Percentiles rank a stretch among this genome's conserved stretches.
Conservation (phyloP, 2,113 vertebrate species). For the Delphinus delphis region DNA sequence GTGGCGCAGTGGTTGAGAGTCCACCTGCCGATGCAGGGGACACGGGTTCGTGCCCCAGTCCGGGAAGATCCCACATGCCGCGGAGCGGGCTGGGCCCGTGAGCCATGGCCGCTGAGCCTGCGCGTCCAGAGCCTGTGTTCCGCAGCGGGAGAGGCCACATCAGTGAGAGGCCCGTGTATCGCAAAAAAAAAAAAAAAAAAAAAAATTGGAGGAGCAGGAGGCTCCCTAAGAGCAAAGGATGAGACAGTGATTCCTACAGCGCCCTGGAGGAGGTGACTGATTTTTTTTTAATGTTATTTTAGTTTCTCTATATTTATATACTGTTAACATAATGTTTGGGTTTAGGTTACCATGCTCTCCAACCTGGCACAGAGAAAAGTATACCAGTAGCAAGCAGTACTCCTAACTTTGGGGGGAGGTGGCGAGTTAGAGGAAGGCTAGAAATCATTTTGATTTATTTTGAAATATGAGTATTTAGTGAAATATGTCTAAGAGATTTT, state of each 20-base stretch:
- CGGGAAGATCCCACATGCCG: no score
- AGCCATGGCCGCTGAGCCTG: no score
- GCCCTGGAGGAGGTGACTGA: not conserved
- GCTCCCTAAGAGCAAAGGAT: not conserved
- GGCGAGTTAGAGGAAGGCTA: not conserved
- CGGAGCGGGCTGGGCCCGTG: no score
- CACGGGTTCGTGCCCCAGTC: no score
- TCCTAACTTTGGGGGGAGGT: not conserved
- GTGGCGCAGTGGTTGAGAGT: no score
- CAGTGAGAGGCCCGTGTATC: no score
- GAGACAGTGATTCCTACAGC: not conserved
- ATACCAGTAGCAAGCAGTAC: not conserved
- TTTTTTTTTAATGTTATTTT: not conserved
- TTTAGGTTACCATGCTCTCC: not conserved
- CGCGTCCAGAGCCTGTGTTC: no score
- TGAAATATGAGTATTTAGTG: slow-evolving; percentile 33
- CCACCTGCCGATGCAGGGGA: no score
- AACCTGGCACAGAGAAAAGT: not conserved
- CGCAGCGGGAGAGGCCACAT: no score
- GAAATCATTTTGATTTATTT: not conserved
- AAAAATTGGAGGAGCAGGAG: not conserved
- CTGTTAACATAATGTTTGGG: not conserved
- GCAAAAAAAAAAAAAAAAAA: no score
- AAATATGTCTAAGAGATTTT: not conserved
- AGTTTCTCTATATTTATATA: not conserved